Percentiles rank a stretch among this genome's conserved stretches.
These are phyloP conservation scores for Hemiscyllium ocellatum DNA, from an alignment of 2,113 vertebrate species.

Conservation along the genomic window DNA sequence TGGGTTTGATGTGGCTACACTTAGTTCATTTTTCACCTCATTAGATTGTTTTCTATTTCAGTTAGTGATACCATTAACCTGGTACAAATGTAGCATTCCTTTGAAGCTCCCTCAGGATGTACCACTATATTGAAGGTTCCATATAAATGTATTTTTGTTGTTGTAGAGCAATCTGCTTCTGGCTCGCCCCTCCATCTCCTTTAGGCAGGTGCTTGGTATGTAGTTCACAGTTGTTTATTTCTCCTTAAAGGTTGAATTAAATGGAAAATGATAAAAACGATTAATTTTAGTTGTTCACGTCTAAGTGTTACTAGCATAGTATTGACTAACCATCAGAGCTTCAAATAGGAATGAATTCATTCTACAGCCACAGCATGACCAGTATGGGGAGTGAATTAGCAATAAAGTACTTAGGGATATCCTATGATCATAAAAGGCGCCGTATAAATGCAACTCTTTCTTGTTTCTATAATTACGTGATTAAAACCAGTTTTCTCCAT, in stretches of 20 bases:
- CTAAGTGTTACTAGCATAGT: neutral
- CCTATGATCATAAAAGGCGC: neutral
- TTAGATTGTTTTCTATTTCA: neutral
- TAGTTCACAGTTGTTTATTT: neutral
- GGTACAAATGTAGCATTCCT: neutral
- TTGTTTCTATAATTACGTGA: neutral
- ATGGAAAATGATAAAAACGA: neutral
- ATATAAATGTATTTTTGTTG: neutral
- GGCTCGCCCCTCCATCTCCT: neutral
- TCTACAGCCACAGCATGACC: neutral
- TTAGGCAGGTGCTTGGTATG: too few relatives aligned
- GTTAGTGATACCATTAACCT: neutral
- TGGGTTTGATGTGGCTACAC: neutral
- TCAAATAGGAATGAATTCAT: neutral
- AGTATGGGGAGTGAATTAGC: neutral
- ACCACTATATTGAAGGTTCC: neutral
- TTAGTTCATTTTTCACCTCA: neutral
- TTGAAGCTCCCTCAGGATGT: neutral
- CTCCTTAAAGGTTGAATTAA: neutral
- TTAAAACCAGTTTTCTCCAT: neutral
- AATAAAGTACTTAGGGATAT: neutral
- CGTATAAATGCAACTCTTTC: neutral
- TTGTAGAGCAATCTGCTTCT: neutral
- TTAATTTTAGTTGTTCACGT: neutral
- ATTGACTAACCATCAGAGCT: neutral